Evolutionary conservation across 1,140 invertebrate species (phyloP), one percentile per base, ranked within the genome.

Genomic region (Drosophila subobscura): DNA sequence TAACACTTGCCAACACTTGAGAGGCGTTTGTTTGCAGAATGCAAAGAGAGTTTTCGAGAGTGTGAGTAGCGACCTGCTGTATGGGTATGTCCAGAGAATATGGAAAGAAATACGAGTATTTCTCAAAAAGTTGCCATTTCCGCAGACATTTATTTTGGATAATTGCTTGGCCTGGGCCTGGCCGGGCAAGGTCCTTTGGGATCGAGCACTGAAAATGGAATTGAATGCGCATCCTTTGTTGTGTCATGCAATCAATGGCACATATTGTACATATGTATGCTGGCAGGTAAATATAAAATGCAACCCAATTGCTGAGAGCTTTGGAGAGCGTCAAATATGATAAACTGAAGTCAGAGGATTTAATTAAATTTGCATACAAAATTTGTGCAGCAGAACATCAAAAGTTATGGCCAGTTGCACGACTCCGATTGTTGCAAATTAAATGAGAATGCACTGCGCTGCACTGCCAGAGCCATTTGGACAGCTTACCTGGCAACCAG

Each of bases 331-430:
- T 44, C 46, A 46, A 49, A 56, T 44, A 29, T 59, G 54, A 55
- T 53, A 80, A 75, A 72, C 52, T 27, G 33, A 33, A 54, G 61
- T 40, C 42, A 54, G 52, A 42, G 42, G 49, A 53, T 68, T 86
- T 88, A 83, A 86, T 86, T 88, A 88, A 88, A 88, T 78, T 88
- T 78, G 59, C 57, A 71, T 88, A 40, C 53, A 61, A 59, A 49
- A 81, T 67, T 73, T 47, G 8, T 25, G 51, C 51, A 56, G 56
- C 49, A 59, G 47, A 22, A 37, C 65, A 56, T 70, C 51, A 67
- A 75, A 80, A 67, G 50, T 74, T 54, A 74, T 80, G 68, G 52
- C 33, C 51, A 57, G 42, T 54, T 46, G 67, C 55, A 53, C 52
- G 52, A 46, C 65, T 44, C 40, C 66, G 46, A 52, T 72, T 44